These are phyloP conservation scores for Diploscapter pachys DNA, from an alignment of 1,140 invertebrate species.

Conservation along the genomic window DNA sequence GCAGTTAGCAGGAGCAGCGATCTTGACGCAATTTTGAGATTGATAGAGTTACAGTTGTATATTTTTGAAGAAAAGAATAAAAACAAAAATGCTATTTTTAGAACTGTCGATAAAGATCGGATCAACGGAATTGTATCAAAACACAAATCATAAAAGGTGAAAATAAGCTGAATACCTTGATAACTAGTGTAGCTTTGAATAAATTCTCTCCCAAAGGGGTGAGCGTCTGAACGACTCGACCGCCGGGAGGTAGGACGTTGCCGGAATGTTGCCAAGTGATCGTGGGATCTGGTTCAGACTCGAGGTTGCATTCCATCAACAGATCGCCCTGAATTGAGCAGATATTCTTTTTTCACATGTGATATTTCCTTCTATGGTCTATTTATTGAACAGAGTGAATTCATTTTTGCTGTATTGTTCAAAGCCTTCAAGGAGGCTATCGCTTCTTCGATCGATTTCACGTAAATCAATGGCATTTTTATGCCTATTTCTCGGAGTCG, in stretches of 20 bases:
- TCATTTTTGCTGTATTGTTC: background rate
- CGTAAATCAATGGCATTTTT: background rate
- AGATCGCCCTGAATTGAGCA: slow-evolving; percentile 70
- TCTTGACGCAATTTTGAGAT: no score
- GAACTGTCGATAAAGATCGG: no score
- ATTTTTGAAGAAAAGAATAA: no score
- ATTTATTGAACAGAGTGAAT: background rate
- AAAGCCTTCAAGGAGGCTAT: background rate
- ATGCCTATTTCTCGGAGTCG: background rate
- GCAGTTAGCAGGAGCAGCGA: no score
- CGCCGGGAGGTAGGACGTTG: slow-evolving; percentile 63
- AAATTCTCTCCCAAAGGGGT: slow-evolving; percentile 66
- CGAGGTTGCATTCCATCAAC: slow-evolving; percentile 80
- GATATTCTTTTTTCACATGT: no score
- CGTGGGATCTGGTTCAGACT: slow-evolving; percentile 56
- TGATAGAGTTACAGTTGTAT: no score
- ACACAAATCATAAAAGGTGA: no score
- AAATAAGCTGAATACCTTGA: slow-evolving; percentile 43
- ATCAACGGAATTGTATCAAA: no score
- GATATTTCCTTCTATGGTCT: no score
- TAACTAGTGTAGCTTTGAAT: slow-evolving; percentile 54
- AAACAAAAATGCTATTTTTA: no score
- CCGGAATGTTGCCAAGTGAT: slow-evolving; percentile 69
- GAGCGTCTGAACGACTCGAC: slow-evolving; percentile 73
- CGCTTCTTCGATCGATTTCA: background rate